Evolutionary conservation across 2,888 invertebrate genomes (phyloP), one percentile per base, ranked within the genome.

Genomic region (Globia sparganii): DNA sequence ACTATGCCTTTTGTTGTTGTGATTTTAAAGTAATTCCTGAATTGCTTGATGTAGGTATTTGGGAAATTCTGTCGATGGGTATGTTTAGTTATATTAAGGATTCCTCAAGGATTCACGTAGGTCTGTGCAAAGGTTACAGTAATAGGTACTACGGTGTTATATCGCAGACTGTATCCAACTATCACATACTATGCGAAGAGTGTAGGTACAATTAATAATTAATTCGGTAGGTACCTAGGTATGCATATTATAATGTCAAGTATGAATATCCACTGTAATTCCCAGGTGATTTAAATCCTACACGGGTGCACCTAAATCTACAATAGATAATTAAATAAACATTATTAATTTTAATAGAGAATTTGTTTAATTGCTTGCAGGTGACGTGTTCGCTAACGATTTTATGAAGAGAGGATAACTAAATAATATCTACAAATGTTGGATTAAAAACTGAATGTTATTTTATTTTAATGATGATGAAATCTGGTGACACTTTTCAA

Each of bases 1-100:
- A 70, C 56, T 72, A 59, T 70, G 28, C 31, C 76, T 56, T 72
- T 64, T 75, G 43, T 81, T 59, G 21, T 25, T 40, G 4, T 53
- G 69, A 2, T 31, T 68, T 70, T 43, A 58, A 71, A 58, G 49
- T 49, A 15, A 53, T 56, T 71, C 15, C 49, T 69, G 64, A 68
- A 64, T 46, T 46, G 62, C 46, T 37, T 37, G 37, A 37, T 8
- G 37, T 37, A 37, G 37, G 37, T 37, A 8, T 37, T 37, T 37
- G 8, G 37, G 34, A 34, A 34, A 34, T 34, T 34, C 34, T 34
- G 4, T 34, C 3, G 34, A 34, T 3, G 34, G 34, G 34, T 34
- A 34, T 34, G 34, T 3, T 34, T 4, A 3, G 34, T n/a, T n/a
- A n/a, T n/a, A n/a, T n/a, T n/a, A n/a, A n/a, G n/a, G n/a, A n/a